phyloP scores from a whole-genome alignment of 2,888 invertebrate species.

The Schizotus pectinicornis region DNA sequence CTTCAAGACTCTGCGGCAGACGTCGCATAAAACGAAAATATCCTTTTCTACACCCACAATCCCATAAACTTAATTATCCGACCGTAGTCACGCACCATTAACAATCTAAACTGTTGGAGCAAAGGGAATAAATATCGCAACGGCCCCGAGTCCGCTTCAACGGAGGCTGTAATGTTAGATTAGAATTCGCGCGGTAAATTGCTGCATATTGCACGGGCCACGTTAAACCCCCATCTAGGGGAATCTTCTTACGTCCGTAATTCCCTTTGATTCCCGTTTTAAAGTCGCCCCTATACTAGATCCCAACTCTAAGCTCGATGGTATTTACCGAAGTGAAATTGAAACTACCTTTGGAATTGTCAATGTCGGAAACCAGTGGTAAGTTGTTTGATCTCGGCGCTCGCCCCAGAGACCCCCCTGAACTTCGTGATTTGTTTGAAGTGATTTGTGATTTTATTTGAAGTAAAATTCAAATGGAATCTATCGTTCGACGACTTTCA shows the following conservation, averaged over 20 bases:
- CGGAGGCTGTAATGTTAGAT: neutral
- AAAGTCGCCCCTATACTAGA: constrained; percentile 3
- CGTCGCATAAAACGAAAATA: no score
- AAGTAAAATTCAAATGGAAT: neutral
- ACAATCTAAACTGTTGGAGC: constrained; percentile 12
- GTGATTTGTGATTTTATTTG: constrained; percentile 6
- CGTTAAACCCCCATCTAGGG: neutral
- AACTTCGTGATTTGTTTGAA: constrained; percentile 11
- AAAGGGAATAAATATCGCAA: constrained; percentile 19
- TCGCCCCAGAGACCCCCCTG: no score
- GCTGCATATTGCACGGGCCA: neutral
- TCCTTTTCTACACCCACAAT: neutral
- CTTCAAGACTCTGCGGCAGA: no score
- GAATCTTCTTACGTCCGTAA: no score
- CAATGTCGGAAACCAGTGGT: constrained; percentile 6
- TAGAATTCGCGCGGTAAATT: neutral
- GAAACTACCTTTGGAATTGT: constrained; percentile 20
- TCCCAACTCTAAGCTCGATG: constrained; percentile 1
- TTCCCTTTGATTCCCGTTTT: neutral
- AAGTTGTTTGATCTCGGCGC: constrained; percentile 14
- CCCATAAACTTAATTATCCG: constrained; percentile 15
- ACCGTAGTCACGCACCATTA: constrained; percentile 17
- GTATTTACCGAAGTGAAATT: constrained; percentile 19
- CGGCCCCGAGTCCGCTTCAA: neutral
- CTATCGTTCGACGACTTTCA: no score